phyloP scores from a whole-genome alignment of 2,113 vertebrate genomes.

The Chloropsis hardwickii region DNA sequence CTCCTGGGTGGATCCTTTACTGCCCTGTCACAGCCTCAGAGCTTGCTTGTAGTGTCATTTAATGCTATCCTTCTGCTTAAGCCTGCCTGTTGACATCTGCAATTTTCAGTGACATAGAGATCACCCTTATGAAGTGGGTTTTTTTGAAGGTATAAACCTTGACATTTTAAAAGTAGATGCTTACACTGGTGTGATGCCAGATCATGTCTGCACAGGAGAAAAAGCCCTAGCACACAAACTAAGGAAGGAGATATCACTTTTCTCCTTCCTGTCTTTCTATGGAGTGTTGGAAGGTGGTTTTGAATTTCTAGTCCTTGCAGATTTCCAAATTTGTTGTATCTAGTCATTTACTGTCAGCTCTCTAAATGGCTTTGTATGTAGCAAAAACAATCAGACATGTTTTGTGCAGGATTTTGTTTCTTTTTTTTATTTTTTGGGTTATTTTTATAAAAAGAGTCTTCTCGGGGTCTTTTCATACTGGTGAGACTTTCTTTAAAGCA shows the following conservation, averaged over 20 bases:
- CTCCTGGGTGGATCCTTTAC: not conserved
- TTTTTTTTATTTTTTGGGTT: not conserved
- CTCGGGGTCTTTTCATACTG: not conserved
- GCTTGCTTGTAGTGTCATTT: not conserved
- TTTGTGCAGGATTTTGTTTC: not conserved
- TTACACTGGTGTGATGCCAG: rapidly evolving
- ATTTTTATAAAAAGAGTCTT: not conserved
- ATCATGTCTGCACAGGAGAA: not conserved
- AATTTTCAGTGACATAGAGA: not conserved
- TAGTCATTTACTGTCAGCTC: not conserved
- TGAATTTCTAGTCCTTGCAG: not conserved
- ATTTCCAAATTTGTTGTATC: not conserved
- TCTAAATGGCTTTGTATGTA: rapidly evolving
- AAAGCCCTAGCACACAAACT: not conserved
- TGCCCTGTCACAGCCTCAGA: not conserved
- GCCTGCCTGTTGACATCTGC: not conserved
- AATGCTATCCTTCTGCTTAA: not conserved
- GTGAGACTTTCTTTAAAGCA: not conserved
- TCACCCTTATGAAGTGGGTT: rapidly evolving
- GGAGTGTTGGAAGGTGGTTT: not conserved
- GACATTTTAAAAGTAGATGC: not conserved
- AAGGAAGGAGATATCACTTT: not conserved
- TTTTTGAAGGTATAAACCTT: not conserved
- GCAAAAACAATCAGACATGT: not conserved
- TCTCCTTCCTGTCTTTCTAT: not conserved